Conservation (phyloP, 2,888 invertebrate genomes). For the Lochmaea crataegi region DNA sequence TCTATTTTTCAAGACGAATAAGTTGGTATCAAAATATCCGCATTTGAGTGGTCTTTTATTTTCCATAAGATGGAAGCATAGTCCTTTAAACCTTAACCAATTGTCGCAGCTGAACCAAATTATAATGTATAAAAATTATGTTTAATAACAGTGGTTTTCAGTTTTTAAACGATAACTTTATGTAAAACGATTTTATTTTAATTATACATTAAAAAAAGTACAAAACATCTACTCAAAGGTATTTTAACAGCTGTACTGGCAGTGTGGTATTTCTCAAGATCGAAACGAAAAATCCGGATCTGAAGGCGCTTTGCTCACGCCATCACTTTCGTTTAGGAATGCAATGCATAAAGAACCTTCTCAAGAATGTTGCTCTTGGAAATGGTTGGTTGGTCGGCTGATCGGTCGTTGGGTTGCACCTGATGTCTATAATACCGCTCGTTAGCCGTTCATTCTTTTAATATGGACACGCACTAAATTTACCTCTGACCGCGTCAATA, state of each 20-base stretch:
- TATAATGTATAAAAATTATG: no score
- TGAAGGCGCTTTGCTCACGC: conserved; percentile 18
- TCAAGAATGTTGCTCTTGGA: conserved; percentile 27
- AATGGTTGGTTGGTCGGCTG: neutral
- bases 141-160: no score
- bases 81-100: no score
- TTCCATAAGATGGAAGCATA: no score
- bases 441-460: conserved; percentile 10
- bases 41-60: no score
- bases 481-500: neutral
- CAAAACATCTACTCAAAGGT: neutral
- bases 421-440: conserved; percentile 19
- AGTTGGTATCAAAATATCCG: no score
- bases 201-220: no score
- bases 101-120: no score
- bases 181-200: no score
- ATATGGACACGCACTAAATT: conserved; percentile 6
- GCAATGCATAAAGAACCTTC: conserved; percentile 27
- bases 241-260: neutral
- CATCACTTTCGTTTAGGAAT: conserved; percentile 42
- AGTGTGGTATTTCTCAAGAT: neutral
- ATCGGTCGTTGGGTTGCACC: conserved; percentile 24
- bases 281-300: conserved; percentile 10
- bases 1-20: no score
- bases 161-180: no score